These are phyloP conservation scores for Helarctos malayanus DNA, from an alignment of 2,797 vertebrate species.

Conservation along the genomic window DNA sequence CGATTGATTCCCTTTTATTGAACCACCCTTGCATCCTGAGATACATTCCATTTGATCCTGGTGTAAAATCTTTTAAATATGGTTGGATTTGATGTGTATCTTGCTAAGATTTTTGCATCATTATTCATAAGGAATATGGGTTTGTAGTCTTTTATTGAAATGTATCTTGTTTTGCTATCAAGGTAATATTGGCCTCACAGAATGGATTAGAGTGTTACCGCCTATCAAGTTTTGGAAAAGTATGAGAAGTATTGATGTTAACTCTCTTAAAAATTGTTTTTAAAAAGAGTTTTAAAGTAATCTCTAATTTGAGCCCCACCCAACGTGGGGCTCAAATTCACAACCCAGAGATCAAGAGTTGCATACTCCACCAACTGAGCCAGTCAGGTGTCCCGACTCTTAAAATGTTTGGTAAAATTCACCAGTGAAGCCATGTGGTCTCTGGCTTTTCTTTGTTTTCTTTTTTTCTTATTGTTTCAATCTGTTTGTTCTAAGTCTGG, in stretches of 20 bases:
- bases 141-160: not conserved
- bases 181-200: not conserved
- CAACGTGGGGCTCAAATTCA: not conserved
- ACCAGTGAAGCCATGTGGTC: not conserved
- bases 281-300: not conserved
- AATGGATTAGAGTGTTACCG: not conserved
- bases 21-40: not conserved
- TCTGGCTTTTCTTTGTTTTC: not conserved
- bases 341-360: not conserved
- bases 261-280: not conserved
- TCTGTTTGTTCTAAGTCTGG: not conserved
- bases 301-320: not conserved
- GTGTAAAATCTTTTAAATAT: not conserved
- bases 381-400: not conserved
- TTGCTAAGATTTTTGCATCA: not conserved
- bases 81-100: too few relatives aligned
- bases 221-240: not conserved
- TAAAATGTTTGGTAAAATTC: not conserved
- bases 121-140: not conserved
- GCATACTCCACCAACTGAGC: fast-evolving
- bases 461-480: not conserved
- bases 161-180: not conserved
- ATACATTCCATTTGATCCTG: not conserved
- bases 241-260: not conserved
- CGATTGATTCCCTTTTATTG: not conserved